A percentile compares a stretch with the other conserved stretches of the same genome.
Evolutionary conservation across 2,797 vertebrate species (phyloP).

Genomic region (Aselliscus stoliczkanus): DNA sequence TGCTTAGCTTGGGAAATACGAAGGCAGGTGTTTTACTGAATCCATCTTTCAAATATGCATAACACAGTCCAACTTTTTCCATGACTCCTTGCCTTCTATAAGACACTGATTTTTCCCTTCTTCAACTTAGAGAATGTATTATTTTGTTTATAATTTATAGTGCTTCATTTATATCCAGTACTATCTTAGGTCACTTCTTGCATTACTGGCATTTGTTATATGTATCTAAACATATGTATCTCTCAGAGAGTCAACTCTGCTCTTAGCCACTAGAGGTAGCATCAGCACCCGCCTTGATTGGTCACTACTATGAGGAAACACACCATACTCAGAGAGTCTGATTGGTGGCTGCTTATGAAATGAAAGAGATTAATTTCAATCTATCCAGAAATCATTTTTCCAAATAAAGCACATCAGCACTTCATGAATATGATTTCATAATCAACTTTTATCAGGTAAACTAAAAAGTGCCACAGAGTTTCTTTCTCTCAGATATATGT

Average conservation of each 20-base stretch:
- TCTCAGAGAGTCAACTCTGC: not conserved
- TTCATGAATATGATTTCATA: not conserved
- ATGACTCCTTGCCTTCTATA: not conserved
- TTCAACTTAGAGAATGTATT: not conserved
- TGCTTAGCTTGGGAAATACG: not conserved
- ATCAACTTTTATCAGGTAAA: not conserved
- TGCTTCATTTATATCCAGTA: not conserved
- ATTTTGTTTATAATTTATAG: not conserved
- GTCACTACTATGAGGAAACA: not conserved
- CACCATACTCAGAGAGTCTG: not conserved
- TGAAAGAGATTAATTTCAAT: not conserved
- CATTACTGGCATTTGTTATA: not conserved
- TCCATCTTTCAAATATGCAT: not conserved
- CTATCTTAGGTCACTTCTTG: not conserved
- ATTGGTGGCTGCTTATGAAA: not conserved
- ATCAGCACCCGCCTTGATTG: not conserved
- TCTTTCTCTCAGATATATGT: not conserved
- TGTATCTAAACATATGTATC: not conserved
- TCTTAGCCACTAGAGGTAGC: not conserved
- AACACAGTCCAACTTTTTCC: not conserved
- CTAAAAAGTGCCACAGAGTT: not conserved
- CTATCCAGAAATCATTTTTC: not conserved
- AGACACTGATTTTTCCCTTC: not conserved
- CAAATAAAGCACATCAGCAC: not conserved
- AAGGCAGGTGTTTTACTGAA: not conserved